Conservation (phyloP, 1,140 invertebrate species). For the Cryptotermes secundus region DNA sequence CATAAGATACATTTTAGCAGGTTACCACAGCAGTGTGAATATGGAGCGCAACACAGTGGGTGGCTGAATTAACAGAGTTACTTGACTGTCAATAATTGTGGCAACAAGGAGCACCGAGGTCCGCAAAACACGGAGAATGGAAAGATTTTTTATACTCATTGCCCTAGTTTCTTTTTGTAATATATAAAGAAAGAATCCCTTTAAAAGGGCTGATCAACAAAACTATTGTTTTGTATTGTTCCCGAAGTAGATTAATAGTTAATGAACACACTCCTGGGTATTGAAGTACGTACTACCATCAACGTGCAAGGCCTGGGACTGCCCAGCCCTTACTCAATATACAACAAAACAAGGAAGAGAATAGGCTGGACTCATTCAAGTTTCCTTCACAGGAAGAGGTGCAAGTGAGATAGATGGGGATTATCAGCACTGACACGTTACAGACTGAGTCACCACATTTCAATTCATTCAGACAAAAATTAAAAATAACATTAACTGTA, state of each 20-base stretch:
- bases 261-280: constrained; percentile 26
- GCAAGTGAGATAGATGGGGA: constrained; percentile 35
- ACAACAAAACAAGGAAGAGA: neutral
- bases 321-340: neutral
- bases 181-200: constrained; percentile 34
- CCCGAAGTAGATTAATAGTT: constrained; percentile 34
- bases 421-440: constrained; percentile 36
- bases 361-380: constrained; percentile 20
- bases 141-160: constrained; percentile 38
- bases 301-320: neutral
- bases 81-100: neutral
- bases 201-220: constrained; percentile 32
- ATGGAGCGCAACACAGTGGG: constrained; percentile 19
- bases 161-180: constrained; percentile 38
- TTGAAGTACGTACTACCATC: constrained; percentile 21
- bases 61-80: no score
- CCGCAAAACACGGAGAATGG: constrained; percentile 28
- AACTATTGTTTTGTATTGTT: constrained; percentile 38
- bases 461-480: constrained; percentile 28
- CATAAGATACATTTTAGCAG: neutral
- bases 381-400: constrained; percentile 30
- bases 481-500: constrained; percentile 14
- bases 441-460: constrained; percentile 37
- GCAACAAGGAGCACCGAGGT: constrained; percentile 12
- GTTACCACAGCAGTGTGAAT: constrained; percentile 25